Evolutionary conservation across 2,888 invertebrate species (phyloP).

Genomic region (Apamea anceps): DNA sequence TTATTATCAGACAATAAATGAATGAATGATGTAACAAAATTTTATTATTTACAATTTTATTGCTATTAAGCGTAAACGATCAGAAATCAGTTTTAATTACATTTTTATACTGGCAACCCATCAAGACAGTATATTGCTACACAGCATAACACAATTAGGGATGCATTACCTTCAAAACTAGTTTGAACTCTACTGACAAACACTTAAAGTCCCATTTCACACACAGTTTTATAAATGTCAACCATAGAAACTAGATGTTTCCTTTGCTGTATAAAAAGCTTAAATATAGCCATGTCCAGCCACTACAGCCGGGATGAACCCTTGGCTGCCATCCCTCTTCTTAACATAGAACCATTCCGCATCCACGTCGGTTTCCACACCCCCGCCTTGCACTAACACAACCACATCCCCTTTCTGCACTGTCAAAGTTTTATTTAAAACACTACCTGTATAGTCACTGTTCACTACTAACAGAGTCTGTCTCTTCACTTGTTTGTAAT

Average conservation of each 20-base stretch:
- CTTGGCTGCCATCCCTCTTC: slow-evolving; percentile 92
- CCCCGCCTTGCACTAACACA: slow-evolving; percentile 89
- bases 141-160: background rate
- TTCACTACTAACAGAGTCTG: slow-evolving; percentile 93
- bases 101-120: slow-evolving; percentile 31
- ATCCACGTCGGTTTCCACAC: slow-evolving; percentile 87
- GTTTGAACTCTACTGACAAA: slow-evolving; percentile 19
- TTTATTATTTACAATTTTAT: slow-evolving; percentile 55
- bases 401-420: slow-evolving; percentile 94
- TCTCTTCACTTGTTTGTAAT: slow-evolving; percentile 82
- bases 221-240: slow-evolving; percentile 7
- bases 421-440: slow-evolving; percentile 90
- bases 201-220: slow-evolving; percentile 1
- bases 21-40: slow-evolving; percentile 29
- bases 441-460: slow-evolving; percentile 91
- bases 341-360: slow-evolving; percentile 95
- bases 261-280: slow-evolving; percentile 31
- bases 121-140: background rate
- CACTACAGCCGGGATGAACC: slow-evolving; percentile 94
- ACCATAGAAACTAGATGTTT: background rate
- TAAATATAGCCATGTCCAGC: slow-evolving; percentile 95
- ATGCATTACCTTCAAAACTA: slow-evolving; percentile 19
- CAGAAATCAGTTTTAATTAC: background rate
- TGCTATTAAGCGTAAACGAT: slow-evolving; percentile 21
- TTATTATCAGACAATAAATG: slow-evolving; percentile 50